Conservation (phyloP, 2,113 vertebrate genomes). For the Hydrochoerus hydrochaeris region DNA sequence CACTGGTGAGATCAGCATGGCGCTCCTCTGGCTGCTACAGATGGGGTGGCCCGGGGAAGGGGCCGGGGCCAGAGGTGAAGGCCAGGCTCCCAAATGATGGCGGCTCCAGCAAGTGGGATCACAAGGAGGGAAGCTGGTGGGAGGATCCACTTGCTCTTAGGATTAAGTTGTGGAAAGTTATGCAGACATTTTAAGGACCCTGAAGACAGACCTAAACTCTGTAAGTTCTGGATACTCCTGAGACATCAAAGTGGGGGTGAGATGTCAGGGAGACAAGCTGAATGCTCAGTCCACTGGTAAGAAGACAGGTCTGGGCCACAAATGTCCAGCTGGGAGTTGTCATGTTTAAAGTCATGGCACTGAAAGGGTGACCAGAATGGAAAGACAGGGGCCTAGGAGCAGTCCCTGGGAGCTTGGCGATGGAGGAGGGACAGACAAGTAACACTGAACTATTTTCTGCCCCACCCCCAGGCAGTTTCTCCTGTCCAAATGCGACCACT, state of each 20-base stretch:
- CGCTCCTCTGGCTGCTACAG: rapidly evolving
- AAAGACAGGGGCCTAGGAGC: not conserved
- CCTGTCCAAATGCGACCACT: not conserved
- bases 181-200: not conserved
- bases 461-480: too few species aligned
- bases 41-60: rapidly evolving
- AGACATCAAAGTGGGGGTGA: not conserved
- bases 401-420: not conserved
- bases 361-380: not conserved
- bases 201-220: not conserved
- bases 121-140: not conserved
- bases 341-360: not conserved
- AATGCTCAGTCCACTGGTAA: not conserved
- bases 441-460: not conserved
- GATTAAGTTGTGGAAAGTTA: not conserved
- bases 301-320: not conserved
- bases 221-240: not conserved
- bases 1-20: rapidly evolving
- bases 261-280: too few species aligned
- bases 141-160: not conserved
- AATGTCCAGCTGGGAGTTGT: not conserved
- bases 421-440: not conserved
- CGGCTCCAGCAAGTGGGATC: not conserved
- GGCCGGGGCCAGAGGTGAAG: not conserved
- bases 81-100: not conserved